These are phyloP conservation scores for Sclerurus mexicanus DNA, from an alignment of 2,113 vertebrate genomes.

Conservation along the genomic window DNA sequence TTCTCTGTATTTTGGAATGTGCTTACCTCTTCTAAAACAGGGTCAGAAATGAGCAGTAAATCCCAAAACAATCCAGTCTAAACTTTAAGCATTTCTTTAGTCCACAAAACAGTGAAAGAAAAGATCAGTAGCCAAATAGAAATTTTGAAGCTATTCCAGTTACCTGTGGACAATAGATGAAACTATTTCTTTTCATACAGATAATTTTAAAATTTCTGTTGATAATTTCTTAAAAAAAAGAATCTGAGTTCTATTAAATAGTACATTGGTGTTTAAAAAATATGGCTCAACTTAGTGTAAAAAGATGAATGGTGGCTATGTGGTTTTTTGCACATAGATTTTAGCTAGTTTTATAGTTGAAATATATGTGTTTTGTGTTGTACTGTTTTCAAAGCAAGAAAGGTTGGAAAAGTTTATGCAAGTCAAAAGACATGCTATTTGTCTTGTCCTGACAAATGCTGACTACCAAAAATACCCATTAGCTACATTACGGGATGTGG, in stretches of 20 bases:
- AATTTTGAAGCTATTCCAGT: neutral
- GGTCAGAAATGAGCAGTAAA: neutral
- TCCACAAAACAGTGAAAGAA: neutral
- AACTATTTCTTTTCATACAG: neutral
- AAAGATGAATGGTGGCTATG: neutral
- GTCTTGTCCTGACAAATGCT: slow-evolving; percentile 39
- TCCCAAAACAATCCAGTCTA: neutral
- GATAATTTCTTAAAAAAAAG: neutral
- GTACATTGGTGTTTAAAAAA: neutral
- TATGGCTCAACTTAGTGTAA: neutral
- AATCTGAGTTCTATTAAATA: neutral
- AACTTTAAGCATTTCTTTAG: neutral
- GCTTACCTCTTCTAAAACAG: neutral
- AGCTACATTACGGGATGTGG: neutral
- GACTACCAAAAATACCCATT: slow-evolving; percentile 25
- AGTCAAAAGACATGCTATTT: slow-evolving; percentile 9
- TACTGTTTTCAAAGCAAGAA: neutral
- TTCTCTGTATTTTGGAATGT: neutral
- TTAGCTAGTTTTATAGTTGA: neutral
- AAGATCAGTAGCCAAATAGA: neutral
- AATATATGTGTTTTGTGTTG: neutral
- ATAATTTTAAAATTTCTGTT: neutral
- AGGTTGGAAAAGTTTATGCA: slow-evolving; percentile 17
- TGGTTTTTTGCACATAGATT: neutral
- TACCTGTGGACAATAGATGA: neutral